phyloP scores from a whole-genome alignment of 2,888 invertebrate genomes.

The Nymphalis urticae region DNA sequence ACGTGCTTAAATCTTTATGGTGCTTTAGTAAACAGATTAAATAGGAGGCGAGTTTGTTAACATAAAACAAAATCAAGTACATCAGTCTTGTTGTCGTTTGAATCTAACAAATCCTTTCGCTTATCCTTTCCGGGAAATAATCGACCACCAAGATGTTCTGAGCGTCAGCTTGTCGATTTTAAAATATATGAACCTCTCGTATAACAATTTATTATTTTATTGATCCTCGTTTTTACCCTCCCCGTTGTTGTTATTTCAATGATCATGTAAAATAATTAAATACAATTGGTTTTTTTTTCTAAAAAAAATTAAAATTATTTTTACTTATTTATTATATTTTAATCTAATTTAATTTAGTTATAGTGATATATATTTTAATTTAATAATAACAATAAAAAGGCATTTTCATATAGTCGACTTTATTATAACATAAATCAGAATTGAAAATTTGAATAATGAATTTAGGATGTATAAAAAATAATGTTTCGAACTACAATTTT shows the following conservation, averaged over 20 bases:
- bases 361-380: no score
- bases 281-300: no score
- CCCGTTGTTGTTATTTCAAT: no score
- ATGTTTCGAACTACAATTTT: no score
- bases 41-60: conserved; percentile 1
- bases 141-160: conserved; percentile 61
- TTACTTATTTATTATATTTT: no score
- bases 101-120: conserved; percentile 62
- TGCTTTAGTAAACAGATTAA: background rate
- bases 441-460: no score
- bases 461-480: no score
- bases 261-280: background rate
- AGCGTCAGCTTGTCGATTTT: conserved; percentile 62
- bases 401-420: conserved; percentile 14
- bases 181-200: conserved; percentile 45
- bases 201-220: conserved; percentile 30
- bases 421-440: background rate
- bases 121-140: conserved; percentile 65
- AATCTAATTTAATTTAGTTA: no score
- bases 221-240: conserved; percentile 5
- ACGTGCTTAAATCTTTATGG: no score
- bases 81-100: conserved; percentile 48
- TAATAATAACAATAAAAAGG: conserved; percentile 10
- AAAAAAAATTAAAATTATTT: no score
- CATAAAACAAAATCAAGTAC: conserved; percentile 37